Base-by-base conservation (phyloP, 2,113 vertebrate species). In the Tupaia chinensis region DNA sequence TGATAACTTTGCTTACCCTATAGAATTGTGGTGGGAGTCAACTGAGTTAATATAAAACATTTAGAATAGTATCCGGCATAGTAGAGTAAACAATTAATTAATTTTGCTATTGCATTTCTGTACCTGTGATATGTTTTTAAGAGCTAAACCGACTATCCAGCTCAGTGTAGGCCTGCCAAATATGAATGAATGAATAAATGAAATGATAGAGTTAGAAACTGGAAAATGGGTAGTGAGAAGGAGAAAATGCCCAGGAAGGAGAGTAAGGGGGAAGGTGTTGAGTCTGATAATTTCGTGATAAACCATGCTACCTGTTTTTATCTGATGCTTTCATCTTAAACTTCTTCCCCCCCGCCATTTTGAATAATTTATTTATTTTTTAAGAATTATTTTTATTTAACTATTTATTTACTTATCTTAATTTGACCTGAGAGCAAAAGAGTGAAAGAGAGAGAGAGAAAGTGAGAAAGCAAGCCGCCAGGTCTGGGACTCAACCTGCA, bases 341-440 rank as follows among this genome's bases (percentile, higher is more conserved):
- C 82, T 89, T 79, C 10, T 32, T 82, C 72, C 60, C 72, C 92
- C n/a, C n/a, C n/a, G n/a, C n/a, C n/a, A n/a, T n/a, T n/a, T n/a
- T n/a, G n/a, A n/a, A n/a, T n/a, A n/a, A n/a, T n/a, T n/a, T n/a
- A n/a, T n/a, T n/a, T n/a, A n/a, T n/a, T n/a, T n/a, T n/a, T n/a
- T n/a, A n/a, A n/a, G n/a, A n/a, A n/a, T n/a, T n/a, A n/a, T n/a
- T n/a, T n/a, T n/a, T n/a, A n/a, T n/a, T n/a, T n/a, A n/a, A n/a
- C n/a, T n/a, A n/a, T n/a, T n/a, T n/a, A n/a, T n/a, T n/a, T n/a
- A n/a, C n/a, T n/a, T n/a, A n/a, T n/a, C n/a, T n/a, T n/a, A n/a
- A n/a, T n/a, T n/a, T n/a, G n/a, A n/a, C n/a, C n/a, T n/a, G n/a
- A n/a, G n/a, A n/a, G n/a, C n/a, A n/a, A n/a, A n/a, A n/a, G n/a